phyloP scores from a whole-genome alignment of 2,888 invertebrate genomes.

The Leptopilina drosophilae region DNA sequence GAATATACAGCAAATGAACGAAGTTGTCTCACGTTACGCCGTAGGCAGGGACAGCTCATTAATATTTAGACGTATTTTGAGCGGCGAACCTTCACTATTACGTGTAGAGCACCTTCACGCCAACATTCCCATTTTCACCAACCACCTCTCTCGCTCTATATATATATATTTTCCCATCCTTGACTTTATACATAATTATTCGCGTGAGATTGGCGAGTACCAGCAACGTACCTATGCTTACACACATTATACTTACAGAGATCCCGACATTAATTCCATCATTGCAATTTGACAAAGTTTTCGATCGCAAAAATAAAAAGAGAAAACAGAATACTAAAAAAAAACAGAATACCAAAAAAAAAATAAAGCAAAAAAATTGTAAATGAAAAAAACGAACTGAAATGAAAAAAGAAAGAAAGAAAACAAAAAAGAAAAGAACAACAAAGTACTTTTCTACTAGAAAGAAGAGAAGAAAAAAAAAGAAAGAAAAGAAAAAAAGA shows the following conservation, averaged over 20 bases:
- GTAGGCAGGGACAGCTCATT: conserved; percentile 75
- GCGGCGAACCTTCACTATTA: conserved; percentile 56
- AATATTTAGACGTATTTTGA: conserved; percentile 76
- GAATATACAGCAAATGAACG: conserved; percentile 53
- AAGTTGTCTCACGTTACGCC: conserved; percentile 63
- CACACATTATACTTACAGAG: conserved; percentile 14
- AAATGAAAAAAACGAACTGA: too few species aligned
- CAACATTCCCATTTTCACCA: conserved; percentile 55
- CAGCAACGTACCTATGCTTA: conserved; percentile 43
- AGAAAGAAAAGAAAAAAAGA: too few species aligned
- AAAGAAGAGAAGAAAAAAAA: too few species aligned
- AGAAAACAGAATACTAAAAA: too few species aligned
- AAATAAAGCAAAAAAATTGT: too few species aligned
- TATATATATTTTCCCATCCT: conserved; percentile 28
- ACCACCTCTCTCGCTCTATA: conserved; percentile 40
- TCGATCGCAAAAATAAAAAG: too few species aligned
- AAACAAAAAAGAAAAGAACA: too few species aligned
- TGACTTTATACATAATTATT: conserved; percentile 75
- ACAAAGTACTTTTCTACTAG: not conserved
- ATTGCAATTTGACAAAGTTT: conserved; percentile 3
- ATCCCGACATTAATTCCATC: conserved; percentile 31
- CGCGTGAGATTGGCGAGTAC: conserved; percentile 66
- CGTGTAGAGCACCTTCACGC: conserved; percentile 60
- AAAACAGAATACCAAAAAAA: too few species aligned
- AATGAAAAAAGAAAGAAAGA: too few species aligned